phyloP scores from a whole-genome alignment of 2,113 vertebrate species.

The Nestor notabilis region DNA sequence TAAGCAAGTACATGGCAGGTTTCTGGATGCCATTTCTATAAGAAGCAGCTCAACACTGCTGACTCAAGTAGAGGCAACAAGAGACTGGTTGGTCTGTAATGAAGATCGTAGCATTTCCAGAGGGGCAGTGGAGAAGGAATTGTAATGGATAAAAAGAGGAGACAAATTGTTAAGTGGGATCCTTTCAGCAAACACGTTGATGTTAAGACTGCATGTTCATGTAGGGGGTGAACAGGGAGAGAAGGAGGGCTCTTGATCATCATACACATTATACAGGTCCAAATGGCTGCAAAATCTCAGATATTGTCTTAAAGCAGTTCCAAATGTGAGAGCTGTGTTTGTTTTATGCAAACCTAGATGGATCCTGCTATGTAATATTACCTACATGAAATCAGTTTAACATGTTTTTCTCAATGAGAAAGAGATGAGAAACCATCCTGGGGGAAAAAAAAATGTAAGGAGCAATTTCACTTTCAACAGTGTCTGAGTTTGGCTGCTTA shows the following conservation, averaged over 20 bases:
- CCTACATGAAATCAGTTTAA: neutral
- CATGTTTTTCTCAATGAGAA: neutral
- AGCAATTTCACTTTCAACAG: neutral
- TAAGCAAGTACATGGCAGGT: constrained; percentile 1
- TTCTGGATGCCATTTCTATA: constrained; percentile 15
- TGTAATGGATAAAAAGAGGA: constrained; percentile 1
- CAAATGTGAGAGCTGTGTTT: constrained; percentile 24
- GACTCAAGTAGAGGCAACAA: neutral
- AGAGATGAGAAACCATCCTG: neutral
- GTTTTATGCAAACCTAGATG: neutral
- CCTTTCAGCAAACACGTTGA: constrained; percentile 33
- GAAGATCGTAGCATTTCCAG: neutral
- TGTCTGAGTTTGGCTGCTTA: neutral
- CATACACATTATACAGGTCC: neutral
- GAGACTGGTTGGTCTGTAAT: neutral
- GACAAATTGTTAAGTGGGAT: constrained; percentile 15
- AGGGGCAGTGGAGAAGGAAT: neutral
- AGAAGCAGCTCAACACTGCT: neutral
- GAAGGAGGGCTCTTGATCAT: neutral
- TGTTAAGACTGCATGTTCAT: neutral
- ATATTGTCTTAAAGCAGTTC: constrained; percentile 15
- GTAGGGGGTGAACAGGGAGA: neutral
- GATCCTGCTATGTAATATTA: neutral
- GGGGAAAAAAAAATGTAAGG: neutral
- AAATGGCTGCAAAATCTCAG: neutral